A percentile compares a stretch with the other conserved stretches of the same genome.
Conservation (phyloP, 1,140 invertebrate species). For the Microplitis mediator region DNA sequence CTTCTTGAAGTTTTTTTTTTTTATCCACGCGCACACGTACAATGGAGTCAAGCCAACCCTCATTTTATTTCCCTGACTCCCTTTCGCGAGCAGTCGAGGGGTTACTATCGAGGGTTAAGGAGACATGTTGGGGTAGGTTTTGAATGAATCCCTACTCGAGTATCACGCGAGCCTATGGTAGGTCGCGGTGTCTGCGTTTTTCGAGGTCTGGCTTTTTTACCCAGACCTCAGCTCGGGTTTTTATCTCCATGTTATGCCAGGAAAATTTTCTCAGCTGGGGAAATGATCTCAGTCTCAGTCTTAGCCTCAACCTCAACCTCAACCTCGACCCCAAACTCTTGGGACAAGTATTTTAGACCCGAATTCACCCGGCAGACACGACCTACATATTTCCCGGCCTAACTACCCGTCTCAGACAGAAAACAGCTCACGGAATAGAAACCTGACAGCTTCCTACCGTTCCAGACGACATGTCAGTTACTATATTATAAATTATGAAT, state of each 20-base stretch:
- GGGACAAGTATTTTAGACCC: background rate
- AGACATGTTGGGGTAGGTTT: background rate
- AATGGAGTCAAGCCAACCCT: too few relatives aligned
- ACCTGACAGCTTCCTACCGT: conserved; percentile 25
- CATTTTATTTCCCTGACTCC: too few relatives aligned
- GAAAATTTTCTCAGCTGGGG: too few relatives aligned
- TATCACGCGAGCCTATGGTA: background rate
- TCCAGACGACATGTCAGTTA: conserved; percentile 1
- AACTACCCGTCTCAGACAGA: background rate
- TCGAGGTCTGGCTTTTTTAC: background rate
- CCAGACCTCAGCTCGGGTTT: too few relatives aligned
- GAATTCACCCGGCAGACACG: conserved; percentile 12
- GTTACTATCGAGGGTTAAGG: too few relatives aligned
- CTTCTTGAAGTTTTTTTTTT: too few relatives aligned
- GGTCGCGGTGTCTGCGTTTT: background rate
- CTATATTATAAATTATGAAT: conserved; percentile 21
- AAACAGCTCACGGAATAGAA: background rate
- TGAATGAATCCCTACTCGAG: background rate
- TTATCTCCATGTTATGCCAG: too few relatives aligned
- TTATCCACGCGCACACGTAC: too few relatives aligned
- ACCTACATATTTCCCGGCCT: conserved; percentile 23
- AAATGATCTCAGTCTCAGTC: too few relatives aligned
- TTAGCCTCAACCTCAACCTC: too few relatives aligned
- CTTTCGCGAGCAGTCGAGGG: background rate
- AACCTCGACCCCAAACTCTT: background rate